phyloP scores from a whole-genome alignment of 2,888 invertebrate genomes.

The Stictocephala bisonia region DNA sequence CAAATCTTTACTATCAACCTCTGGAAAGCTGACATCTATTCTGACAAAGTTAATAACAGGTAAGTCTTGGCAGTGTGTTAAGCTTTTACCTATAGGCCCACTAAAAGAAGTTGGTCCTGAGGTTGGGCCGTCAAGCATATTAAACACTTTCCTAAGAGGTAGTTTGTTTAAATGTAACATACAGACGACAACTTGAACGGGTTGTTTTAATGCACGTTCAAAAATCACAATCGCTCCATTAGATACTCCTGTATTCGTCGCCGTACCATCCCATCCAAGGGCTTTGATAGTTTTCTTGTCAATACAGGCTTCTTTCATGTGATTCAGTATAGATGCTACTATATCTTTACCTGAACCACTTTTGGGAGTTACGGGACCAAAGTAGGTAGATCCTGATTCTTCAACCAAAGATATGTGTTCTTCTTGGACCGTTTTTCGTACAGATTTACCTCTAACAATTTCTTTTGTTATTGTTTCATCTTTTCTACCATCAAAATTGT shows the following conservation, averaged over 20 bases:
- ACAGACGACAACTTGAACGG: not conserved
- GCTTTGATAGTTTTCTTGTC: constrained; percentile 11
- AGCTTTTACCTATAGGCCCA: not conserved
- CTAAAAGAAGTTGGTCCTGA: constrained; percentile 4
- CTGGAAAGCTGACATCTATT: not conserved
- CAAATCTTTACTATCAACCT: not conserved
- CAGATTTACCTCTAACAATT: constrained; percentile 4
- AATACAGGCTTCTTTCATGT: not conserved
- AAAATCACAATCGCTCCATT: constrained; percentile 16
- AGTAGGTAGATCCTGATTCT: constrained; percentile 10
- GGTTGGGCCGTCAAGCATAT: not conserved
- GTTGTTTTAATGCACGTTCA: not conserved
- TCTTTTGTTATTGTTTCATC: constrained; percentile 34
- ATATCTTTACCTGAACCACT: constrained; percentile 19
- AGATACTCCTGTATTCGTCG: constrained; percentile 8
- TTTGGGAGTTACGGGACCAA: constrained; percentile 20
- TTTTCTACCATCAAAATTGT: constrained; percentile 24
- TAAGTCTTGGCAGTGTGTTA: not conserved
- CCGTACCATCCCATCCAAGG: constrained; percentile 8
- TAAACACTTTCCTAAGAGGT: not conserved
- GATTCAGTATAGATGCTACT: constrained; percentile 4
- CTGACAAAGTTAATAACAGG: not conserved
- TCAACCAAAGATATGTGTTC: constrained; percentile 22
- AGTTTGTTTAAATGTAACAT: not conserved
- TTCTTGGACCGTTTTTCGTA: not conserved